Base-by-base conservation (phyloP, 2,888 invertebrate species). In the Lepidocyrtinus sp. region DNA sequence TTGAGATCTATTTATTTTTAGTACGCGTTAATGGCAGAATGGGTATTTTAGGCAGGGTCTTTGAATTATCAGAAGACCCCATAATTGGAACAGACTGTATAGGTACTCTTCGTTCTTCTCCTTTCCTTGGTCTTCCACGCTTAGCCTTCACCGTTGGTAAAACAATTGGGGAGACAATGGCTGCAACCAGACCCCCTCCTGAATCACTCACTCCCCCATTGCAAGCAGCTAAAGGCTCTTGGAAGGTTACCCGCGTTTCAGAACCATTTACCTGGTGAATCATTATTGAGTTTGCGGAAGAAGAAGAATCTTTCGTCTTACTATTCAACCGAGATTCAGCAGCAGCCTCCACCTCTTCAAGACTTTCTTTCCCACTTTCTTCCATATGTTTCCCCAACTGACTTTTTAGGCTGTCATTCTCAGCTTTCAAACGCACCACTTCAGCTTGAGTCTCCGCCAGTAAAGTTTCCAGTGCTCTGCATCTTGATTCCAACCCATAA, bases 101-200 rank as follows among this genome's bases (percentile, higher is more conserved):
- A 9, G 83, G 70, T 1, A 81, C 76, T 7, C 85, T 65, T 55
- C 83, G 82, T 61, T 86, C 86, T 21, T 77, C 75, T 5, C 86
- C 86, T 70, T 84, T 85, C 15, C 83, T 70, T 7, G 86, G 86
- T 21, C 86, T 70, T 17, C 86, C 86, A 7, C 86, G 71, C 72
- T 83, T 84, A 9, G 82, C 55, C 76, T 84, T 83, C 0, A 55
- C 64, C 15, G 63, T 70, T 9, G 79, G 72, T 21, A 78, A 50
- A 2, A 77, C 61, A n/a, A 82, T 73, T 19, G 78, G 82, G 1
- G 82, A 74, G 1, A 76, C 77, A n/a, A 81, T 74, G 45, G 50
- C 21, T 3, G 65, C 62, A 0, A 74, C 45, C 25, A 74, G 2
- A 3, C 55, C 2, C 69, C 71, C 1, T 7, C 50, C 50, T 50